Base-by-base conservation (phyloP, 2,113 vertebrate species). In the Alethe diademata region DNA sequence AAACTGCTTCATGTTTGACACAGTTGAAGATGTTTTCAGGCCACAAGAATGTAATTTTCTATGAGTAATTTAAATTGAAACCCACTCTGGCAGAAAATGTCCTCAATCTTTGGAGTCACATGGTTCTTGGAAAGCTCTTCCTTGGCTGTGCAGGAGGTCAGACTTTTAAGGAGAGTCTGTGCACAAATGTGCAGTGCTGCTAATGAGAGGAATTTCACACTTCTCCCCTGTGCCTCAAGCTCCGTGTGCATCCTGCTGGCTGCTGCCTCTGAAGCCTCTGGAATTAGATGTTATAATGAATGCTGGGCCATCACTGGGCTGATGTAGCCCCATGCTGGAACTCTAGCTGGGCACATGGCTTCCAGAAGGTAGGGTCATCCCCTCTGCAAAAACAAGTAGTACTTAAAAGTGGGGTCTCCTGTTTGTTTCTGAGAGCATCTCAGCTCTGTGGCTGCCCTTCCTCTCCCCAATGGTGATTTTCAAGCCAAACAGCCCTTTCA, bases 41-140 rank as follows among this genome's bases (percentile, higher is more conserved):
- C 88, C 94, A 95, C 92, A 96, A 88, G 93, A 92, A 96, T 86
- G 88, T 88, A 86, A 92, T 90, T 95, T 96, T 90, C 75, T 95
- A 35, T 90, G 95, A 92, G 67, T 69, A 95, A 95, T 78, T 80
- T 65, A 67, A 94, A 94, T 92, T 83, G 84, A 90, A 94, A 74
- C 12, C 56, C 65, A 69, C 43, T 95, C 45, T 2, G 7, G 75
- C 78, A 96, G 75, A 93, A 88, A 60, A 81, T 16, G n/a, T 93
- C 85, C 76, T 96, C 79, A 64, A 0, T 66, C 78, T 92, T 78
- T 48, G 90, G 85, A 92, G 72, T 94, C 88, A 90, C 88, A 25
- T 88, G 90, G 65, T 78, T 94, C 93, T 94, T 96, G 92, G 94
- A 94, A 95, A 93, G 83, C 76, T 81, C 72, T 67, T 54, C 73